Evolutionary conservation across 2,888 invertebrate genomes (phyloP), one percentile per base, ranked within the genome.

Genomic region (Belgica antarctica): DNA sequence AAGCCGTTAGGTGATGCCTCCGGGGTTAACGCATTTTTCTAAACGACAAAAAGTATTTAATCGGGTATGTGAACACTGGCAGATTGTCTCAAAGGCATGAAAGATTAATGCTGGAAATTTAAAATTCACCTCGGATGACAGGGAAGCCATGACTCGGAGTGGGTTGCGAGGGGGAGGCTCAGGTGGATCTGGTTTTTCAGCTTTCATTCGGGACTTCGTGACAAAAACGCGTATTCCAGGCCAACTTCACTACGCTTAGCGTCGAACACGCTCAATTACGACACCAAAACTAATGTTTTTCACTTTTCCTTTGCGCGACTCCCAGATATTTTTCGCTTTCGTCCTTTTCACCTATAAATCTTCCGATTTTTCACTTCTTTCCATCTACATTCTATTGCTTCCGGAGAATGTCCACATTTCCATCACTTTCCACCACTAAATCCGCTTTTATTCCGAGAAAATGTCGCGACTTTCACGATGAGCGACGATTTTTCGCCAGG

Each of bases 161-260:
- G 59, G 47, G 57, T 68, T 68, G 28, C 68, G 47, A 27, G 27
- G 25, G 25, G 68, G 68, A 15, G 68, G 68, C 27, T 47, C 47
- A 12, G 68, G 68, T 34, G 68, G 68, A 28, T 68, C 68, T 57
- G 68, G 24, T 24, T 68, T 68, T 57, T 68, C 68, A 28, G 59
- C 7, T 59, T 68, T 68, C 68, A 68, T 66, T 52, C 25, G 24
- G 10, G 19, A 41, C n/a, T n/a, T n/a, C n/a, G n/a, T n/a, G 8
- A 41, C 4, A 5, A 41, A n/a, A n/a, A 5, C n/a, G 12, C 41
- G 15, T 4, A 5, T 41, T n/a, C 3, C n/a, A 15, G 41, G 10
- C 2, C 3, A 31, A 7, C 41, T 10, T 15, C n/a, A 5, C 12
- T 12, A 3, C 15, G 10, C 41, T 34, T 34, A 34, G 34, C n/a